Evolutionary conservation across 2,797 vertebrate species (phyloP).

Genomic region (Neosilurus hyrtlii): DNA sequence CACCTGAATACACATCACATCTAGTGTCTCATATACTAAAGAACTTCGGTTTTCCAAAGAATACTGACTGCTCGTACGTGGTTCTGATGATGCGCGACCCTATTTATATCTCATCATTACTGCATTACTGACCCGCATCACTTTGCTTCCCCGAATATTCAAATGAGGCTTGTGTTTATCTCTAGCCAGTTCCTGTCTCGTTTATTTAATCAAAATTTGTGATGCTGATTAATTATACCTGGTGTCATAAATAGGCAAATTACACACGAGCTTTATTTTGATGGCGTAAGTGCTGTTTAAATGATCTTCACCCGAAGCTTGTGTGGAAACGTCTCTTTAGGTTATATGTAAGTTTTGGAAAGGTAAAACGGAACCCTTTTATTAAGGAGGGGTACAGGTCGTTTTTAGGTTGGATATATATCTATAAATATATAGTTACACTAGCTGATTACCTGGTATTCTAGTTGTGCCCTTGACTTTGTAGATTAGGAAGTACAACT

Average conservation of each 20-base stretch:
- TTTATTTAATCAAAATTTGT: not conserved
- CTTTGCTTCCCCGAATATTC: not conserved
- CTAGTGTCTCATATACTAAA: not conserved
- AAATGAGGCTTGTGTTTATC: conserved; percentile 1
- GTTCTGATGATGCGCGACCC: not conserved
- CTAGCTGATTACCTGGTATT: not conserved
- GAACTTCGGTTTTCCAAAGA: not conserved
- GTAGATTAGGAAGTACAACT: not conserved
- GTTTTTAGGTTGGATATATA: not conserved
- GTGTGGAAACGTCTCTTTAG: not conserved
- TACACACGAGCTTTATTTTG: not conserved
- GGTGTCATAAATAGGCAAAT: not conserved
- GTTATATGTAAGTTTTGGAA: not conserved
- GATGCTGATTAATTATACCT: not conserved
- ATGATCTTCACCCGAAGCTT: not conserved
- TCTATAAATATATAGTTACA: not conserved
- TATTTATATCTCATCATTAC: not conserved
- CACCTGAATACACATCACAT: conserved; percentile 70
- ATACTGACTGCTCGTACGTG: not conserved
- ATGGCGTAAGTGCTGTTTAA: not conserved
- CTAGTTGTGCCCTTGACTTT: not conserved
- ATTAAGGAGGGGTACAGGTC: not conserved
- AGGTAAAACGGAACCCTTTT: not conserved
- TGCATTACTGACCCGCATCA: not conserved
- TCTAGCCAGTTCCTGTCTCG: not conserved